Percentiles rank a stretch among this genome's conserved stretches.
Conservation (phyloP, 2,888 invertebrate species). For the Drosophila macrospina region DNA sequence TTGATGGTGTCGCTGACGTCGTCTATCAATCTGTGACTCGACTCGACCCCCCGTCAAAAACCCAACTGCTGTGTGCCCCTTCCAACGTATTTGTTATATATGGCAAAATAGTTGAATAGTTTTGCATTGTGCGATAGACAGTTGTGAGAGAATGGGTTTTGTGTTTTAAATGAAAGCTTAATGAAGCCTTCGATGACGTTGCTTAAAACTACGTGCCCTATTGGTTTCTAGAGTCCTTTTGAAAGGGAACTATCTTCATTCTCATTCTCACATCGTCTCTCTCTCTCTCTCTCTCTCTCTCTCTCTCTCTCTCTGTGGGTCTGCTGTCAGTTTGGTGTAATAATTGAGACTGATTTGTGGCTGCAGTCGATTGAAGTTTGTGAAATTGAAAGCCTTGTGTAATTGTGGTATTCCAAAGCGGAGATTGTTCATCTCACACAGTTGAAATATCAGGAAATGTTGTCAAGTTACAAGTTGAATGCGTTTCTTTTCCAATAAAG, state of each 20-base stretch:
- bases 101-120: constrained; percentile 77
- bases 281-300: neutral
- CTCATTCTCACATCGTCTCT: no score
- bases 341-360: constrained; percentile 73
- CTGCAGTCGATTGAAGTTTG: constrained; percentile 49
- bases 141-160: constrained; percentile 25
- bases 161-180: constrained; percentile 81
- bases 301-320: no score
- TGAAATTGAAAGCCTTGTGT: constrained; percentile 22
- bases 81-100: constrained; percentile 72
- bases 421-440: constrained; percentile 18
- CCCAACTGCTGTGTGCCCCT: no score
- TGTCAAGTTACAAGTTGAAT: neutral
- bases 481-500: neutral
- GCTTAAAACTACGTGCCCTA: constrained; percentile 29
- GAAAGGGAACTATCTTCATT: constrained; percentile 13
- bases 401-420: constrained; percentile 24
- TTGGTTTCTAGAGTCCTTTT: constrained; percentile 19
- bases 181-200: constrained; percentile 65
- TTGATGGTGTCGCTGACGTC: constrained; percentile 77
- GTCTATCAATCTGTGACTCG: constrained; percentile 74
- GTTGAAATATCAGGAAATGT: constrained; percentile 4
- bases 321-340: constrained; percentile 44
- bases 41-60: constrained; percentile 16
- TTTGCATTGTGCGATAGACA: constrained; percentile 64